Base-by-base conservation (phyloP, 2,797 vertebrate species). In the Sebastes diaconus region DNA sequence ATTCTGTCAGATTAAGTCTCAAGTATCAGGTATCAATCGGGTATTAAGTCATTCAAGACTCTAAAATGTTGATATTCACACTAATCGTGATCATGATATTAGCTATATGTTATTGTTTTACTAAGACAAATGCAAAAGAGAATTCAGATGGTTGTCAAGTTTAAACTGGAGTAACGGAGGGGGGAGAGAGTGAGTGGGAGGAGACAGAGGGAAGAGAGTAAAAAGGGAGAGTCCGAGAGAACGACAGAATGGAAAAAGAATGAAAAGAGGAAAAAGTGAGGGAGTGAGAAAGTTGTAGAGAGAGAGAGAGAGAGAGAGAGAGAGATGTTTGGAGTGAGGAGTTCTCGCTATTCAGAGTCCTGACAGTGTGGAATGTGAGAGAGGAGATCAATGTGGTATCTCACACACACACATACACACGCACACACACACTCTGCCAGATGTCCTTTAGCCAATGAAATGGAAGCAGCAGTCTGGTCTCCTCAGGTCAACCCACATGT, bases 361-460 rank as follows among this genome's bases (percentile, higher is more conserved):
- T 92, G 93, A 91, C 90, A 95, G 85, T 63, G 79, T 85, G 94
- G 93, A 94, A 92, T 93, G 93, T 90, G 87, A 88, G 86, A 87
- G 84, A 75, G 80, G 87, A 92, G 90, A 93, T 91, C 90, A 89
- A 87, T 91, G 90, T 87, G 89, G 86, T 87, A 79, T 88, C 87
- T 6, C 76, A 66, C 32, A 74, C 66, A 80, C 65, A 72, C 55
- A 74, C 10, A 36, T 13, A 14, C 36, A 1, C 76, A 66, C 32
- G 65, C 66, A 80, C 65, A 72, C 61, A 75, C 22, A 52, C 39
- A 42, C 18, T 5, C 54, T 32, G 85, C 94, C 95, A 95, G 94
- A 96, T 95, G 95, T 95, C 93, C 87, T 88, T 76, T 79, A 91
- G 89, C 91, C 92, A 93, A 93, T 92, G 89, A 93, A n/a, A n/a